Base-by-base conservation (phyloP, 2,113 vertebrate species). In the Paracanthobrama guichenoti region DNA sequence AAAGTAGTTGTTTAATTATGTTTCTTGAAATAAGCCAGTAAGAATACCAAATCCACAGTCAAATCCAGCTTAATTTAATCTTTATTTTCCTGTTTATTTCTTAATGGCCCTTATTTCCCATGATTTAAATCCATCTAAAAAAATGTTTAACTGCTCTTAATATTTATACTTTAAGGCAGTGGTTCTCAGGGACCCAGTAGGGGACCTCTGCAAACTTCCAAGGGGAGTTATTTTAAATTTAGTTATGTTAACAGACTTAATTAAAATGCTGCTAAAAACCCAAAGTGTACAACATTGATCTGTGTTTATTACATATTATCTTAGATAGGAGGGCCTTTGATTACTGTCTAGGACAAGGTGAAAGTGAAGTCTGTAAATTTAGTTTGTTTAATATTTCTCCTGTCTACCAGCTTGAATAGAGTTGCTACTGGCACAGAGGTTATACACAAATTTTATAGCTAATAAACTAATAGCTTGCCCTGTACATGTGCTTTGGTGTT, bases 11-110 rank as follows among this genome's bases (percentile, higher is more conserved):
- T 2, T 55, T 26, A 74, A 39, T 42, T 42, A 24, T 42, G 11
- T 22, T 42, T 59, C 2, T 59, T 4, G 2, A 24, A 60, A 78
- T n/a, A 78, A 39, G 6, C 13, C 12, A 39, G 39, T 14, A 57
- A 60, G 24, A 42, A 77, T 77, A 8, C 28, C 76, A 62, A 76
- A 72, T 67, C 31, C 64, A 74, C 72, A 74, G 44, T 73, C 71
- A 73, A 55, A 55, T 60, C 76, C 76, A 42, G 5, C n/a, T 46
- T 46, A 20, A 62, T 46, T 79, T 11, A 44, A 44, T 79, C 13
- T 26, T 24, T 26, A 28, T 60, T 26, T 18, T 5, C 1, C 53
- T n/a, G n/a, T n/a, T n/a, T n/a, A n/a, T n/a, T n/a, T 60, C 28
- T 8, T 39, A 57, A 35, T 77, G 12, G 6, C 4, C 50, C 14